phyloP scores from a whole-genome alignment of 1,140 invertebrate genomes.

The Cydia fagiglandana region DNA sequence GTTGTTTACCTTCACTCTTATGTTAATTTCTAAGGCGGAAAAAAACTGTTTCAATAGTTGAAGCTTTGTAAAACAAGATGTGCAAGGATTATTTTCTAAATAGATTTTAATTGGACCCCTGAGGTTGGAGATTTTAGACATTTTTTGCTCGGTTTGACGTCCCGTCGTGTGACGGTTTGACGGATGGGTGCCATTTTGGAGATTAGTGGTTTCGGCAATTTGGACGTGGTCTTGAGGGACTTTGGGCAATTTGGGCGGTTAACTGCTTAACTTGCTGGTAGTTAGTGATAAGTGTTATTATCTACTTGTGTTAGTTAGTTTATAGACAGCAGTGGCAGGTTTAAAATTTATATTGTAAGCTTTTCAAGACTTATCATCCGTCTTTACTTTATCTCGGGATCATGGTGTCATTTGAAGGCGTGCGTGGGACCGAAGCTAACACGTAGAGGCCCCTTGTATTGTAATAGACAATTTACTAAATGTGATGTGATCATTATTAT shows the following conservation, averaged over 20 bases:
- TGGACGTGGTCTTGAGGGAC: slow-evolving; percentile 15
- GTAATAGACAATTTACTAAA: too few relatives aligned
- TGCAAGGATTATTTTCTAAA: slow-evolving; percentile 58
- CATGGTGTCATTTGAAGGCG: too few relatives aligned
- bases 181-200: slow-evolving; percentile 40
- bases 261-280: not conserved
- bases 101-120: slow-evolving; percentile 65
- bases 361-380: too few relatives aligned
- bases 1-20: slow-evolving; percentile 39
- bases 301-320: not conserved
- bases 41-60: slow-evolving; percentile 36
- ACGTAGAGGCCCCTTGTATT: too few relatives aligned
- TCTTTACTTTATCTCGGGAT: too few relatives aligned
- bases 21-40: slow-evolving; percentile 31
- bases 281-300: not conserved
- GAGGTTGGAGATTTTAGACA: slow-evolving; percentile 33
- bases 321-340: not conserved
- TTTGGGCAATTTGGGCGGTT: not conserved
- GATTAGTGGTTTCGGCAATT: slow-evolving; percentile 36
- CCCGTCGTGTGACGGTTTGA: slow-evolving; percentile 40
- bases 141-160: slow-evolving; percentile 38
- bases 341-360: too few relatives aligned
- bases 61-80: slow-evolving; percentile 36
- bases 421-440: too few relatives aligned
- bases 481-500: too few relatives aligned